Base-by-base conservation (phyloP, 2,113 vertebrate species). In the Rhizomys pruinosus region DNA sequence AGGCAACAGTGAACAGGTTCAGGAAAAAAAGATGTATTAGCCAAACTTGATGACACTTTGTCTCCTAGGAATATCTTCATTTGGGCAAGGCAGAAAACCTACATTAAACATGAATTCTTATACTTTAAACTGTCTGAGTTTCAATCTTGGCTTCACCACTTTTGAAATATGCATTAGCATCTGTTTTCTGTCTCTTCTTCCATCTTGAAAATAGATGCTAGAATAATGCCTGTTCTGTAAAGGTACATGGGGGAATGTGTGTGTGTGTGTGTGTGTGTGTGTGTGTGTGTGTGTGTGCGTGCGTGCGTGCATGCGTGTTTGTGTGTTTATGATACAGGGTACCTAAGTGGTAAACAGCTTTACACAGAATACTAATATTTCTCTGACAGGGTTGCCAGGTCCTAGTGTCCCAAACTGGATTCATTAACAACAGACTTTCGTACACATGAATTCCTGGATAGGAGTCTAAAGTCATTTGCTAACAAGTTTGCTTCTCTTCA, bases 241-340 rank as follows among this genome's bases (percentile, higher is more conserved):
- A 92, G 44, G 34, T 17, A 12, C 13, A 22, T 20, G 37, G 23
- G 64, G 27, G 29, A 37, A 0, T 16, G 1, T 1, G 2, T 6
- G 10, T 11, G n/a, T 32, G 9, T 55, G 17, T 3, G 32, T 23
- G 22, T 10, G n/a, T 25, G 12, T 39, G n/a, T 79, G 22, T 32
- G 66, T n/a, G n/a, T 16, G 1, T 1, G 2, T 6, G 10, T 11
- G n/a, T 32, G 9, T 55, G 17, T 3, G 32, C 19, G 22, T 10
- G n/a, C 15, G 12, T 39, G n/a, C n/a, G n/a, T n/a, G n/a, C n/a
- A n/a, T n/a, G n/a, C n/a, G n/a, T n/a, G n/a, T n/a, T n/a, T 79
- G 22, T 32, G 66, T 68, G 66, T 68, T 27, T 64, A 47, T 3
- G 17, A 27, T 27, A 9, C 63, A 15, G 44, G 44, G 25, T 17